Base-by-base conservation (phyloP, 2,113 vertebrate species). In the Sylvia atricapilla region DNA sequence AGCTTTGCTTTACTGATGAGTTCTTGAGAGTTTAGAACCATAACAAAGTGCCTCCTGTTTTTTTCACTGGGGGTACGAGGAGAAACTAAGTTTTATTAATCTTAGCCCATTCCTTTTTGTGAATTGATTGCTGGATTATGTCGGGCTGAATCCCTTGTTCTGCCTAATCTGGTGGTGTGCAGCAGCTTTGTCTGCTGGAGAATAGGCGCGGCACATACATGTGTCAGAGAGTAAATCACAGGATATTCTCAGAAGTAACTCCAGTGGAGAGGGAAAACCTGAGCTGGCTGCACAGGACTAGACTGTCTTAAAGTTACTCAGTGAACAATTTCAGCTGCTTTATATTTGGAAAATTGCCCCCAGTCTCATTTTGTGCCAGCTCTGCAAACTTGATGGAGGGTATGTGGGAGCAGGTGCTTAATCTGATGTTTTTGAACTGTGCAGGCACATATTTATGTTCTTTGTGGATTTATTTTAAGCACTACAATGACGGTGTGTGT, bases 131-230 rank as follows among this genome's bases (percentile, higher is more conserved):
- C 33, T 77, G 33, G 22, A 23, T 68, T 33, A 28, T 19, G 0
- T 21, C 7, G 5, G 31, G 63, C n/a, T 28, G 62, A 41, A 15
- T 46, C 25, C 28, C 19, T 37, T 16, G 23, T 39, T 27, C 70
- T n/a, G 19, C 31, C 24, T 11, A 15, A 25, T 28, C 23, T 18
- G 3, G 15, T 50, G 28, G 19, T 0, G 0, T 15, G 35, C 39
- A 25, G 47, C 30, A 50, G 31, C 43, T 69, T 24, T 52, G 46
- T 12, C 10, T 22, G 79, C 59, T 9, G 6, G 43, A 17, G 56
- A 52, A 10, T 13, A 21, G n/a, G 37, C 46, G 6, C 2, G 0
- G 35, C 19, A 3, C 1, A 2, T 46, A 3, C 8, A 0, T 11
- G 23, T 22, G 58, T 33, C 62, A 37, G 49, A 15, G 9, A 4